Evolutionary conservation across 1,140 invertebrate species (phyloP).

Genomic region (Drosophila azteca): DNA sequence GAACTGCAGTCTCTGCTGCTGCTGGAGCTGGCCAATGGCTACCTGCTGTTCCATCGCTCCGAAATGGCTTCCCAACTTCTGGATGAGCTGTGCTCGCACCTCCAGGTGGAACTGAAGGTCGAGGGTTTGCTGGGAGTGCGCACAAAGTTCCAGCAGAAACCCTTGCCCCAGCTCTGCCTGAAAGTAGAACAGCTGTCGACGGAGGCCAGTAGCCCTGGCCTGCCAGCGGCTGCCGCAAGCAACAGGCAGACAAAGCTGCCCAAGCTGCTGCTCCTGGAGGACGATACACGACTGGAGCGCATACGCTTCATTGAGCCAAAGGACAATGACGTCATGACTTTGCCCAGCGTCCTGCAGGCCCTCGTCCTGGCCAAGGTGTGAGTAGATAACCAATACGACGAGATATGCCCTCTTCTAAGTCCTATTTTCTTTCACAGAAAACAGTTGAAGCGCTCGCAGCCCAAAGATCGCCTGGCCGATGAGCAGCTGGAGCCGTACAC

Average conservation of each 20-base stretch:
- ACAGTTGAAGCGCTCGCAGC: slow-evolving; percentile 89
- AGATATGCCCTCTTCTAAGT: slow-evolving; percentile 1
- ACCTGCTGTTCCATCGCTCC: slow-evolving; percentile 90
- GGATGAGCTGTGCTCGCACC: slow-evolving; percentile 85
- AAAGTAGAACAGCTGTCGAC: slow-evolving; percentile 72
- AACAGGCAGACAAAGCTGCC: slow-evolving; percentile 85
- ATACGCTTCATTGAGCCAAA: slow-evolving; percentile 88
- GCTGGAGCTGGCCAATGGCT: slow-evolving; percentile 90
- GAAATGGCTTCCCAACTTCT: slow-evolving; percentile 88
- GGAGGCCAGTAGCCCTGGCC: slow-evolving; percentile 10
- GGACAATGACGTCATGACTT: slow-evolving; percentile 84
- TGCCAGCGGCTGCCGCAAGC: slow-evolving; percentile 84
- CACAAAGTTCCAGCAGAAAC: slow-evolving; percentile 93
- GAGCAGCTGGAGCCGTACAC: slow-evolving; percentile 93
- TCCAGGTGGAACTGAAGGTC: slow-evolving; percentile 87
- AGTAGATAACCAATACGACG: slow-evolving; percentile 44
- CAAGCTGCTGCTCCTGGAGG: slow-evolving; percentile 89
- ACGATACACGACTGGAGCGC: slow-evolving; percentile 92
- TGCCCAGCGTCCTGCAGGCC: slow-evolving; percentile 91
- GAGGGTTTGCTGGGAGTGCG: slow-evolving; percentile 92
- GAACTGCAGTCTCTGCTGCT: slow-evolving; percentile 87
- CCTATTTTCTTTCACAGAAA: slow-evolving; percentile 82
- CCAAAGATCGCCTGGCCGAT: slow-evolving; percentile 89
- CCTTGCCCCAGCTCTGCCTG: slow-evolving; percentile 92
- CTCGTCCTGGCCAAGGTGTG: slow-evolving; percentile 90